These are phyloP conservation scores for Botia kubotai DNA, from an alignment of 2,797 vertebrate genomes.

Conservation along the genomic window DNA sequence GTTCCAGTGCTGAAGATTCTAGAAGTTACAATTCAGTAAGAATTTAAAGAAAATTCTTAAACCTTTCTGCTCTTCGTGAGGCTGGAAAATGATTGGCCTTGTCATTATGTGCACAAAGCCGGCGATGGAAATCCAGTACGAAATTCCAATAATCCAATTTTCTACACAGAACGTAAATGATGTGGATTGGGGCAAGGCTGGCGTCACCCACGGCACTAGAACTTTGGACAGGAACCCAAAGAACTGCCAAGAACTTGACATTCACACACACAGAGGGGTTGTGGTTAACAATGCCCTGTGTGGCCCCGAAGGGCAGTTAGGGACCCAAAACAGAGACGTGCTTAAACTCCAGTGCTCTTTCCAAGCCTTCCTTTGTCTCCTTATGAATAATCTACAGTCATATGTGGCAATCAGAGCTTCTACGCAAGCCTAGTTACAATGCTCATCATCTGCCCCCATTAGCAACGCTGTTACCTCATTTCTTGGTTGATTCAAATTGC, in stretches of 20 bases:
- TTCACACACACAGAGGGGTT: constrained; percentile 52
- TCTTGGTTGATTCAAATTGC: constrained; percentile 77
- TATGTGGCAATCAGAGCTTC: constrained; percentile 75
- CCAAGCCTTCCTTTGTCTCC: constrained; percentile 72
- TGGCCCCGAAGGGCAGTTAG: constrained; percentile 57
- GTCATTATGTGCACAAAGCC: not conserved
- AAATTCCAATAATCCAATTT: constrained; percentile 16
- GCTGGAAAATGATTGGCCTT: not conserved
- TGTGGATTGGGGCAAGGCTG: constrained; percentile 41
- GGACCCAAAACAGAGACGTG: constrained; percentile 66
- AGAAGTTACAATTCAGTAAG: too few relatives aligned
- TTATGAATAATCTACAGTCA: constrained; percentile 76
- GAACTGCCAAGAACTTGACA: constrained; percentile 63
- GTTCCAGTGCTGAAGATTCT: not conserved
- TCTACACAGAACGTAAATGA: constrained; percentile 35
- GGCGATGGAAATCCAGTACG: not conserved
- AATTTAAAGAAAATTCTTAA: too few relatives aligned
- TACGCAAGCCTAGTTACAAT: constrained; percentile 70
- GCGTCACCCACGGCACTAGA: constrained; percentile 53
- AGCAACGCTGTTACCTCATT: constrained; percentile 78
- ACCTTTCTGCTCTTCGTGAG: not conserved
- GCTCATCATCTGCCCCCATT: constrained; percentile 74
- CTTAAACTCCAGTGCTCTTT: constrained; percentile 68
- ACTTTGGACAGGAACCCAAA: constrained; percentile 61
- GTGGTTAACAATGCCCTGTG: constrained; percentile 58